A percentile compares a stretch with the other conserved stretches of the same genome.
phyloP scores from a whole-genome alignment of 2,113 vertebrate species.

The Solea solea region DNA sequence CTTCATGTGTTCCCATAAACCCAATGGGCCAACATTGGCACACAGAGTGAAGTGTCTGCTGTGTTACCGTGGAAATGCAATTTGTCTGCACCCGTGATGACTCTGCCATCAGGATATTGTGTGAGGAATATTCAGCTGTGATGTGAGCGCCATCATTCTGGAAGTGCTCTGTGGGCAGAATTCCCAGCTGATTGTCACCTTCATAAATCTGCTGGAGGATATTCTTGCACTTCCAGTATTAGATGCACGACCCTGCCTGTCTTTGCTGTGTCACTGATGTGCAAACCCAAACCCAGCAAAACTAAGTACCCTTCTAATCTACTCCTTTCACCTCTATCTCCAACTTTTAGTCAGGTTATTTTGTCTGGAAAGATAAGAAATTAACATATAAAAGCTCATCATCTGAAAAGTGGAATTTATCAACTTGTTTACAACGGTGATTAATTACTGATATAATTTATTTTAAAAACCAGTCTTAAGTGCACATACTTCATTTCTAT shows the following conservation, averaged over 20 bases:
- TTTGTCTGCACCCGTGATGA: constrained; percentile 13
- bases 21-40: not conserved
- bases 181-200: constrained; percentile 53
- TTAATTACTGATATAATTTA: too few species aligned
- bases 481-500: too few species aligned
- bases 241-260: constrained; percentile 25
- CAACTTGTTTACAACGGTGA: not conserved
- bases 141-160: constrained; percentile 37
- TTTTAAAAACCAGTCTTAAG: too few species aligned
- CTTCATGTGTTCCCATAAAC: too few species aligned
- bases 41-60: constrained; percentile 15
- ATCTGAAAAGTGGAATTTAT: not conserved
- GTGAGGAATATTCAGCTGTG: constrained; percentile 27
- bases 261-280: constrained; percentile 15
- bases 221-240: constrained; percentile 40
- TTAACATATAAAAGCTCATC: not conserved
- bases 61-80: constrained; percentile 19
- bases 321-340: too few species aligned
- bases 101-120: constrained; percentile 23
- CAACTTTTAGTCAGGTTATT: too few species aligned
- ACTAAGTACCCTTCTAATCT: not conserved
- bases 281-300: not conserved
- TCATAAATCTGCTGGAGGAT: constrained; percentile 54
- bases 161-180: constrained; percentile 63
- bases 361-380: too few species aligned